These are phyloP conservation scores for Tribolium madens DNA, from an alignment of 1,140 invertebrate genomes.

Conservation along the genomic window DNA sequence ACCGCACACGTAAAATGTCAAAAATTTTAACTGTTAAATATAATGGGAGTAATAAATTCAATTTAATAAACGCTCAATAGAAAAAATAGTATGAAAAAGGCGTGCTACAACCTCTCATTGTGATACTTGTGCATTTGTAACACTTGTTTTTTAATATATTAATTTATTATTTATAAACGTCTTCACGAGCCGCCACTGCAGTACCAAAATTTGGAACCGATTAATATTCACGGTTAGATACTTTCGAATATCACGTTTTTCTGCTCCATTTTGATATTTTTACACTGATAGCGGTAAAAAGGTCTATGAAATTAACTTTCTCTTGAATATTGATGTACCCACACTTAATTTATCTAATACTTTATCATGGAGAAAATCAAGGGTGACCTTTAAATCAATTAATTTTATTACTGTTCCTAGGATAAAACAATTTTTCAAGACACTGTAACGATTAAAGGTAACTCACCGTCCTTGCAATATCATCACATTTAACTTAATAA, in stretches of 20 bases:
- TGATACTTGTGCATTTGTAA: no score
- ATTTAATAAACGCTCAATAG: no score
- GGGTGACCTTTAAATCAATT: background rate
- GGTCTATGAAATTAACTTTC: background rate
- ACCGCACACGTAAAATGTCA: no score
- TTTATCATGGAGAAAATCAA: background rate
- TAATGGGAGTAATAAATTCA: no score
- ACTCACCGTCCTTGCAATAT: slow-evolving; percentile 30
- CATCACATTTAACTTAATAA: slow-evolving; percentile 11
- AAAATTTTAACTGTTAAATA: no score
- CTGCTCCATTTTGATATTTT: background rate
- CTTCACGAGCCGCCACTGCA: no score
- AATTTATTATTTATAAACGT: no score
- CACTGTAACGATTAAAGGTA: slow-evolving; percentile 5
- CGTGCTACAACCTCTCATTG: no score
- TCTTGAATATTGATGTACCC: slow-evolving; percentile 5
- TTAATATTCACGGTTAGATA: slow-evolving; percentile 2
- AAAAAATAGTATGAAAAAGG: no score
- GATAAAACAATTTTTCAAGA: background rate
- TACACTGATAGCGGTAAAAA: background rate
- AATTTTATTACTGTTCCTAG: background rate
- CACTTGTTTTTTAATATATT: no score
- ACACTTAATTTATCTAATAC: no score
- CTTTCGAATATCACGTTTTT: slow-evolving; percentile 20
- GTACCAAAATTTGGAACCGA: background rate